A percentile compares a stretch with the other conserved stretches of the same genome.
These are phyloP conservation scores for Eupeodes luniger DNA, from an alignment of 2,888 invertebrate species.

Conservation along the genomic window DNA sequence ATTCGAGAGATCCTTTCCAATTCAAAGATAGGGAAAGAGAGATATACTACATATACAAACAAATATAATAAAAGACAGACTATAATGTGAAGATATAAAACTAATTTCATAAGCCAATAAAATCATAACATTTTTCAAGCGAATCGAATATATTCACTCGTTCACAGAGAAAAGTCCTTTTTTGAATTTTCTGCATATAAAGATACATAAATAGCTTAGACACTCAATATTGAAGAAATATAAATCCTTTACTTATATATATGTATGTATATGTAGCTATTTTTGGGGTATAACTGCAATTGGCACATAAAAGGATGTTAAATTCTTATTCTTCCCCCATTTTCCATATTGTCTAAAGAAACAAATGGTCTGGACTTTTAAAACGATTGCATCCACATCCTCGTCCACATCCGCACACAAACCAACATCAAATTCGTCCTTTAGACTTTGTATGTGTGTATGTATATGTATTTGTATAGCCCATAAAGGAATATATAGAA, in stretches of 20 bases:
- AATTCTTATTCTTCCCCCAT: conserved; percentile 26
- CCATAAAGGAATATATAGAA: not conserved
- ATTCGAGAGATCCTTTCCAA: too few relatives aligned
- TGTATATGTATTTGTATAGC: not conserved
- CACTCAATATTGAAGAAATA: conserved; percentile 45
- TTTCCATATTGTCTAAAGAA: conserved; percentile 2
- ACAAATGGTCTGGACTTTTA: conserved; percentile 28
- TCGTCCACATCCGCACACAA: not conserved
- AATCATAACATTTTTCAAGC: conserved; percentile 33
- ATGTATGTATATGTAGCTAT: not conserved
- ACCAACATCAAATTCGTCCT: not conserved
- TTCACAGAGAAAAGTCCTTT: not conserved
- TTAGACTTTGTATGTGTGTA: not conserved
- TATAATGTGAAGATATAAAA: conserved; percentile 12
- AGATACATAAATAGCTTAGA: conserved; percentile 16
- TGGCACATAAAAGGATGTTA: conserved; percentile 44
- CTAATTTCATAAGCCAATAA: conserved; percentile 31
- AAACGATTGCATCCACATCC: conserved; percentile 19
- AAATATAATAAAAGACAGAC: not conserved
- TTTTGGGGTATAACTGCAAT: conserved; percentile 6
- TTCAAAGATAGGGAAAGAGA: too few relatives aligned
- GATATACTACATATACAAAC: not conserved
- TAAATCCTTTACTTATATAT: conserved; percentile 25
- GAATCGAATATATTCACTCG: not conserved
- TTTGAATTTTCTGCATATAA: too few relatives aligned